Evolutionary conservation across 2,888 invertebrate species (phyloP).

Genomic region (Lepeophtheirus nordmannii): DNA sequence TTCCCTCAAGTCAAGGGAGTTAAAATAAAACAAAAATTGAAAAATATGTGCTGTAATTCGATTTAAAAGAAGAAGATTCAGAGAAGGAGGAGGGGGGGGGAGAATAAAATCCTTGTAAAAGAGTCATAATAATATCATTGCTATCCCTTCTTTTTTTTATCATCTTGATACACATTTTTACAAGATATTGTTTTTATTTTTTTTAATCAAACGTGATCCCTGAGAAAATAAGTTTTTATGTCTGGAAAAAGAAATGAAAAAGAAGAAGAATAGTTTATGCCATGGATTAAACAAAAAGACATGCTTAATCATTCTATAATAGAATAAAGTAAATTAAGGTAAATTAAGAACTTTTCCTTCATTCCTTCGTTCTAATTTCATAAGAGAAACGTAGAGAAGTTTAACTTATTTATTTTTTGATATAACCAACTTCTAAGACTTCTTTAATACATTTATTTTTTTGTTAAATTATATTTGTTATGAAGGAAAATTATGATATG

Average conservation of each 20-base stretch:
- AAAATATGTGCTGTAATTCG: slow-evolving; percentile 3
- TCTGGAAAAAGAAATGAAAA: not conserved
- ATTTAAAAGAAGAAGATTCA: not conserved
- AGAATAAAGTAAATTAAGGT: too few relatives aligned
- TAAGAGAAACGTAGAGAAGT: too few relatives aligned
- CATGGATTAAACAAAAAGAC: too few relatives aligned
- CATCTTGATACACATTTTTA: not conserved
- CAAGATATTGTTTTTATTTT: not conserved
- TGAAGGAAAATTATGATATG: too few relatives aligned
- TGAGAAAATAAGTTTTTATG: not conserved
- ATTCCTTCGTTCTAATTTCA: too few relatives aligned
- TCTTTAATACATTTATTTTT: too few relatives aligned
- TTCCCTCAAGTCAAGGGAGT: not conserved
- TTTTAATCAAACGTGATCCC: not conserved
- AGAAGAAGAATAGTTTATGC: not conserved
- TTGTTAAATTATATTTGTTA: too few relatives aligned
- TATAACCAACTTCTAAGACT: too few relatives aligned
- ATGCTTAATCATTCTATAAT: too few relatives aligned
- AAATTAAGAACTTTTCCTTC: too few relatives aligned
- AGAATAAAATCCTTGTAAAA: not conserved
- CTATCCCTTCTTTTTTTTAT: not conserved
- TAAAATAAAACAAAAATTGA: not conserved
- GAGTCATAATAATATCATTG: not conserved
- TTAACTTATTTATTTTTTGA: too few relatives aligned
- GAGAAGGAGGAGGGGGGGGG: not conserved